Conservation (phyloP, 2,888 invertebrate genomes). For the Aleiodes testaceus region DNA sequence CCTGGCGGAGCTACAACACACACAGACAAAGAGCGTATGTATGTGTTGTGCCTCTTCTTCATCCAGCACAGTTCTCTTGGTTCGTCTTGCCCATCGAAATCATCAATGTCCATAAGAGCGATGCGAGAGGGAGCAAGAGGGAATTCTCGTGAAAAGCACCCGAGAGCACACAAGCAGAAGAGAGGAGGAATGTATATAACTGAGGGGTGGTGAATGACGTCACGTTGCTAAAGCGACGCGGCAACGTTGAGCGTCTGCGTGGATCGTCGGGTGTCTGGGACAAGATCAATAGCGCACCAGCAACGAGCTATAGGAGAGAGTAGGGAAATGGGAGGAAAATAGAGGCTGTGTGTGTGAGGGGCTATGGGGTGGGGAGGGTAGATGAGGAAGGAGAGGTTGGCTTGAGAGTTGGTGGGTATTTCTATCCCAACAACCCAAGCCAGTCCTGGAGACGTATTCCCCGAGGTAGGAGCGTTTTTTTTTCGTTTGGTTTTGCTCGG, state of each 20-base stretch:
- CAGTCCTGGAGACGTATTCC: constrained; percentile 72
- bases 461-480: constrained; percentile 64
- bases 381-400: background rate
- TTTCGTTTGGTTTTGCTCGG: background rate
- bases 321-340: constrained; percentile 5
- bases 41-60: background rate
- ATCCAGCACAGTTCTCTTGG: background rate
- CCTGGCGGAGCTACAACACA: too few species aligned
- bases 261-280: constrained; percentile 69
- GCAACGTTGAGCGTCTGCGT: constrained; percentile 71
- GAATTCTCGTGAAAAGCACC: constrained; percentile 17
- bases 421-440: constrained; percentile 56
- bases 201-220: constrained; percentile 67
- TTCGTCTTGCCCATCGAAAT: constrained; percentile 26
- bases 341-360: constrained; percentile 12
- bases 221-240: constrained; percentile 73
- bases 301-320: constrained; percentile 62
- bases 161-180: constrained; percentile 10
- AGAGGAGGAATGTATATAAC: constrained; percentile 23
- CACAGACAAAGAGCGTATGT: background rate
- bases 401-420: constrained; percentile 15
- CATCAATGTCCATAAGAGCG: constrained; percentile 16
- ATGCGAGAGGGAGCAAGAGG: constrained; percentile 34
- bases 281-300: constrained; percentile 72
- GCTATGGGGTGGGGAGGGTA: constrained; percentile 5